Conservation (phyloP, 2,888 invertebrate genomes). For the Apodemia zela region DNA sequence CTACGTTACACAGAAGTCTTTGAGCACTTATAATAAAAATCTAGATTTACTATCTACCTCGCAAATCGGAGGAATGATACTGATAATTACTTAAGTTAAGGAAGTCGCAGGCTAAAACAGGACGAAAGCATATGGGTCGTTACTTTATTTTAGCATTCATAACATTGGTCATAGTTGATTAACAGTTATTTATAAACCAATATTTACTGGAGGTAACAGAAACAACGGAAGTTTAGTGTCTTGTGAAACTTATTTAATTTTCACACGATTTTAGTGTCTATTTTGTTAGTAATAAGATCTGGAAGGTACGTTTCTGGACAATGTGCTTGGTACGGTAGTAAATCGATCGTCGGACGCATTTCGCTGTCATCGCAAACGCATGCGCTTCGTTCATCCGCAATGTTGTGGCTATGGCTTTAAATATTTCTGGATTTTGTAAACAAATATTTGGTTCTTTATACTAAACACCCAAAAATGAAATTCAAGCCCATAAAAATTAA, state of each 20-base stretch:
- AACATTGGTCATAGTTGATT: background rate
- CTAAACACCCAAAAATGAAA: too few relatives aligned
- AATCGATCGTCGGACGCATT: conserved; percentile 60
- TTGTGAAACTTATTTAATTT: background rate
- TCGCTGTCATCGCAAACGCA: conserved; percentile 50
- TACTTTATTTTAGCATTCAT: conserved; percentile 2
- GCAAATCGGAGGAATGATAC: too few relatives aligned
- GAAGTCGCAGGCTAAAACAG: background rate
- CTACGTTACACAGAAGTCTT: too few relatives aligned
- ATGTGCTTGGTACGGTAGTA: conserved; percentile 37
- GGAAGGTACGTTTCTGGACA: conserved; percentile 7
- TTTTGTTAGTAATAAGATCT: conserved; percentile 16
- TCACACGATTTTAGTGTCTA: conserved; percentile 26
- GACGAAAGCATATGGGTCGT: background rate
- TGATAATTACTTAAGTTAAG: background rate
- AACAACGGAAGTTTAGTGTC: conserved; percentile 14
- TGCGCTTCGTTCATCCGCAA: conserved; percentile 34
- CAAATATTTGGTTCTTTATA: too few relatives aligned
- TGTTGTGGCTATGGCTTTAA: conserved; percentile 39
- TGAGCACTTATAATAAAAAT: too few relatives aligned
- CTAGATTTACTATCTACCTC: too few relatives aligned
- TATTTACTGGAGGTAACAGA: conserved; percentile 8
- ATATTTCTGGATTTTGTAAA: conserved; percentile 6
- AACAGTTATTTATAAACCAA: conserved; percentile 8
- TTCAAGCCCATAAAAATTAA: too few relatives aligned